These are phyloP conservation scores for Schizothorax lantsangensis DNA, from an alignment of 2,797 vertebrate species.

Conservation along the genomic window DNA sequence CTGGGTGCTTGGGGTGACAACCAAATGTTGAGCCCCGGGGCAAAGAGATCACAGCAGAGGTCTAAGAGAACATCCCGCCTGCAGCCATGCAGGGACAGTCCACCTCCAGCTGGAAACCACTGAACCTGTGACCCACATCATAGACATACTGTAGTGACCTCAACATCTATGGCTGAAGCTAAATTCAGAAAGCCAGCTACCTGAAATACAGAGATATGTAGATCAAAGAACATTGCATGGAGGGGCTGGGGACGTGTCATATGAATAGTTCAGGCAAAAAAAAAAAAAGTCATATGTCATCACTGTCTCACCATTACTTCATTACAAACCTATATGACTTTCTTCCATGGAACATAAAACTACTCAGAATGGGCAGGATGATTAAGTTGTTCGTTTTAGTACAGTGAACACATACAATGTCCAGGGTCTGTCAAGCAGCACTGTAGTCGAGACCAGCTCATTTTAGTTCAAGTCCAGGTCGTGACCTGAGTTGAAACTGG, in stretches of 20 bases:
- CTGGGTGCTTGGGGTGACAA: constrained; percentile 6
- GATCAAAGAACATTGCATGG: not conserved
- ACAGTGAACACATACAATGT: not conserved
- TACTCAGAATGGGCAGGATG: not conserved
- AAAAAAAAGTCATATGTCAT: not conserved
- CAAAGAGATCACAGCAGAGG: constrained; percentile 41
- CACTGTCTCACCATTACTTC: not conserved
- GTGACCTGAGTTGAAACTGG: not conserved
- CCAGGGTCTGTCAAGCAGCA: not conserved
- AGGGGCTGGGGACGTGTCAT: not conserved
- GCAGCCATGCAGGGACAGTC: not conserved
- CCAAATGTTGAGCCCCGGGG: constrained; percentile 51
- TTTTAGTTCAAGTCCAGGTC: not conserved
- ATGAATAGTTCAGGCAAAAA: not conserved
- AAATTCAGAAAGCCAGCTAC: constrained; percentile 2
- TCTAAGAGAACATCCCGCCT: not conserved
- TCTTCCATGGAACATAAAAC: too few species aligned
- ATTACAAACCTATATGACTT: not conserved
- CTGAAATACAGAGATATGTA: not conserved
- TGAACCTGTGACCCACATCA: constrained; percentile 7
- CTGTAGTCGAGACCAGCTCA: not conserved
- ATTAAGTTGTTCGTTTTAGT: not conserved
- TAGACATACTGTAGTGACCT: constrained; percentile 30
- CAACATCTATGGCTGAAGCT: constrained; percentile 22
- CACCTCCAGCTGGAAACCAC: not conserved